Evolutionary conservation across 2,797 vertebrate species (phyloP), one percentile per base, ranked within the genome.

Genomic region (Calcarius lapponicus): DNA sequence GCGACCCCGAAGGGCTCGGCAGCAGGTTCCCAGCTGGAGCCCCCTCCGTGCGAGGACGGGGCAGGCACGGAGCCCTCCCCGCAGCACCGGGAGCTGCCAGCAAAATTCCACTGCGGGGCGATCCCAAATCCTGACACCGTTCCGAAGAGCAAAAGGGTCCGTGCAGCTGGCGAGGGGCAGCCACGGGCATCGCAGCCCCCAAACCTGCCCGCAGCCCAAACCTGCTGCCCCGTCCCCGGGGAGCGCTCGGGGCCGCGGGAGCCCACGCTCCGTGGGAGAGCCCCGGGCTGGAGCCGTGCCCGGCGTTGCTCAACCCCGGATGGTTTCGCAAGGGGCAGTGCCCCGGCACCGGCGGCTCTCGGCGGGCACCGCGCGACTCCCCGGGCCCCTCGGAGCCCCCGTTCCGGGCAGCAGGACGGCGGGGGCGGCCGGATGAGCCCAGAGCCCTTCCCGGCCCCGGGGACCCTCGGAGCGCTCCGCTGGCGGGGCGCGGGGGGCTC

Each of bases 1-100:
- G 87, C 43, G 92, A 96, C 84, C 91, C 78, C 32, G 66, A 92
- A 94, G 61, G 34, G 73, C 84, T 81, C 62, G 62, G 28, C 69
- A 81, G 86, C 70, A 22, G 62, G 47, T 29, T 81, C 62, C 70
- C 70, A 29, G 34, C 42, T 2, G 34, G 48, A 81, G 48, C 62
- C 42, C 31, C 34, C 70, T 60, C 40, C 40, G 31, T 0, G 11
- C 8, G 32, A 43, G 40, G 10, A 43, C 20, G 16, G 61, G 61
- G 61, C 32, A n/a, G 54, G 78, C 57, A 45, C 12, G 3, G n/a
- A 71, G 38, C 73, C 64, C 83, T 84, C 26, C 45, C 54, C 5
- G 3, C 60, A 22, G 70, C 50, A 12, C 50, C 2, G 53, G 4
- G n/a, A 78, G 43, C 13, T 29, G 18, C 69, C 43, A 31, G 17